Evolutionary conservation across 2,797 vertebrate species (phyloP), one percentile per base, ranked within the genome.

Genomic region (Melanotaenia trifasciata): DNA sequence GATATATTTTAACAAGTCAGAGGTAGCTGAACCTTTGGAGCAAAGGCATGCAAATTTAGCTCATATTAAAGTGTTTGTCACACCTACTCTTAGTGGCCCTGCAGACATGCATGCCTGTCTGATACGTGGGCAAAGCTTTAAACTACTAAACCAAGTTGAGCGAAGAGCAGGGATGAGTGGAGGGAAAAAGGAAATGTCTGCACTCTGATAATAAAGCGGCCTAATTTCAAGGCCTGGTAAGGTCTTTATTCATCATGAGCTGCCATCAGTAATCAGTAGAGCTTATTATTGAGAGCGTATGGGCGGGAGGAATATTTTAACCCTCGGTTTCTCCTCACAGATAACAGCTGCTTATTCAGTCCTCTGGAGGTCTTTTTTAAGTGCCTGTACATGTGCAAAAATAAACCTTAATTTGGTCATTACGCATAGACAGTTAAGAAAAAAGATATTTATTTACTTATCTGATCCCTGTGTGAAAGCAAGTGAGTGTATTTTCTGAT

Each of bases 161-260:
- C 78, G 61, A 73, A 65, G 63, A 84, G 60, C 60, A 63, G 72
- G 45, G 64, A 76, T 76, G 67, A 69, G 80, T 56, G 66, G 58
- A 4, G 58, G 67, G 51, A 67, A 67, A 78, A 69, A 86, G 75
- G 30, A 80, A 87, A 82, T 75, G 67, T 81, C 77, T 86, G 62
- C 63, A 47, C 69, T 82, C 59, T 80, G 78, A 89, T 85, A 85
- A 89, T 93, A 90, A 89, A 79, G 82, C 77, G 79, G 81, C 83
- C 80, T 86, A 85, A 90, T 87, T 87, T 76, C 82, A 85, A 36
- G 58, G 87, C 86, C 78, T 70, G 76, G n/a, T 83, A 54, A 89
- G 77, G 84, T 88, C 88, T 93, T 91, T 87, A 85, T 87, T 91
- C 87, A 87, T 92, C 84, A 89, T 79, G 71, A 68, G 80, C 85